Evolutionary conservation across 2,113 vertebrate species (phyloP).

Genomic region (Machaerirhynchus nigripectus): DNA sequence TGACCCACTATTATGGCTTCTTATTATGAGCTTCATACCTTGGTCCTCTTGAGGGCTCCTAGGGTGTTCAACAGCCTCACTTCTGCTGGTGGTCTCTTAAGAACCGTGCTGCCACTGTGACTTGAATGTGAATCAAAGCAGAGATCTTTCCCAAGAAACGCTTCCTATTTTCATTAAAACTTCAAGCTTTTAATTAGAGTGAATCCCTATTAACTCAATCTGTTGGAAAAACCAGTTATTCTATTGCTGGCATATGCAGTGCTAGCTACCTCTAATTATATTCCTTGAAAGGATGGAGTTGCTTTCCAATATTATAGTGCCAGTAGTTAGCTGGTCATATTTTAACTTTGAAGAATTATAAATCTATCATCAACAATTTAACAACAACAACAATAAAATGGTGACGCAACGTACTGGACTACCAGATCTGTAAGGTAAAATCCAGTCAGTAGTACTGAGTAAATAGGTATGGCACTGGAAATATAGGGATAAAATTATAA

Average conservation of each 20-base stretch:
- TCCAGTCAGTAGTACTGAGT: neutral
- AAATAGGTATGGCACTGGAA: neutral
- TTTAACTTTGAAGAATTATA: neutral
- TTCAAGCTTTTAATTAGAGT: slow-evolving; percentile 1
- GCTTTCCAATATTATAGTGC: neutral
- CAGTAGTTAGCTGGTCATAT: neutral
- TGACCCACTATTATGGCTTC: neutral
- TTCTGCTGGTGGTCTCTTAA: slow-evolving; percentile 4
- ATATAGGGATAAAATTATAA: neutral
- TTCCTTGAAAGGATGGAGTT: neutral
- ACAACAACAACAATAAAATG: neutral
- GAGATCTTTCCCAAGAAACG: neutral
- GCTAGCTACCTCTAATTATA: neutral
- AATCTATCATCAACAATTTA: neutral
- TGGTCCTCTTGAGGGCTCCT: neutral
- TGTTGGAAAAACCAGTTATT: neutral
- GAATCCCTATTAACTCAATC: neutral
- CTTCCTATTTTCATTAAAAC: slow-evolving; percentile 1
- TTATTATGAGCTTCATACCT: neutral
- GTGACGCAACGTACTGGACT: neutral
- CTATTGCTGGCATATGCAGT: neutral
- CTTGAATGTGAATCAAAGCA: slow-evolving; percentile 3
- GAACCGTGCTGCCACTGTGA: neutral
- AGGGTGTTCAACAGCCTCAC: neutral
- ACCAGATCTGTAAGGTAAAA: neutral